phyloP scores from a whole-genome alignment of 2,888 invertebrate species.

The Lamellibrachia columna region DNA sequence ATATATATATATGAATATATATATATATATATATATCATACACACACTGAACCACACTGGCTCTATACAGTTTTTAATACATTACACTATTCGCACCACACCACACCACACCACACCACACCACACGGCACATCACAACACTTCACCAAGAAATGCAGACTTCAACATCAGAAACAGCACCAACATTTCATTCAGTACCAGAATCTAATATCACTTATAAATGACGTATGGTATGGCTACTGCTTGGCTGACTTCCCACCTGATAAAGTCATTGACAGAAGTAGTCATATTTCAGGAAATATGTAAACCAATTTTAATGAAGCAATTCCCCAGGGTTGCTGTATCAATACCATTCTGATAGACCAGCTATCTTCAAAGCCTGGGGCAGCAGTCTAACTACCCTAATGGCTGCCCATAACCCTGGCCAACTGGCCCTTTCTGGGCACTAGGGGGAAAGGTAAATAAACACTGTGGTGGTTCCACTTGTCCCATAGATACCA shows the following conservation, averaged over 20 bases:
- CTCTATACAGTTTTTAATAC: too few relatives aligned
- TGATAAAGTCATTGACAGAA: conserved; percentile 6
- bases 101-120: too few relatives aligned
- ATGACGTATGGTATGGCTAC: neutral
- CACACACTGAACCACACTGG: too few relatives aligned
- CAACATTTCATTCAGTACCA: neutral
- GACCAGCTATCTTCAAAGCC: neutral
- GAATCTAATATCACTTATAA: conserved; percentile 10
- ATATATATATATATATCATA: too few relatives aligned
- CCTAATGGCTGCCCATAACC: neutral
- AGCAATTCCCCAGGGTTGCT: neutral
- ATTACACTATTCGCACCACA: too few relatives aligned
- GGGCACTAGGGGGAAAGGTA: neutral
- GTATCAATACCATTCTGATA: neutral
- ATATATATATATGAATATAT: too few relatives aligned
- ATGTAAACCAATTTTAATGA: neutral
- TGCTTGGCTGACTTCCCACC: neutral
- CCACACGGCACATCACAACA: too few relatives aligned
- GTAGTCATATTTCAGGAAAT: conserved; percentile 16
- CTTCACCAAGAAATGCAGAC: neutral
- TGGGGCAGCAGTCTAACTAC: neutral
- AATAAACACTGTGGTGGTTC: neutral
- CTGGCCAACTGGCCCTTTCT: neutral
- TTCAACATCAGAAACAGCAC: neutral
- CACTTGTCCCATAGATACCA: neutral